Evolutionary conservation across 1,140 invertebrate genomes (phyloP).

Genomic region (Charaxes varanes): DNA sequence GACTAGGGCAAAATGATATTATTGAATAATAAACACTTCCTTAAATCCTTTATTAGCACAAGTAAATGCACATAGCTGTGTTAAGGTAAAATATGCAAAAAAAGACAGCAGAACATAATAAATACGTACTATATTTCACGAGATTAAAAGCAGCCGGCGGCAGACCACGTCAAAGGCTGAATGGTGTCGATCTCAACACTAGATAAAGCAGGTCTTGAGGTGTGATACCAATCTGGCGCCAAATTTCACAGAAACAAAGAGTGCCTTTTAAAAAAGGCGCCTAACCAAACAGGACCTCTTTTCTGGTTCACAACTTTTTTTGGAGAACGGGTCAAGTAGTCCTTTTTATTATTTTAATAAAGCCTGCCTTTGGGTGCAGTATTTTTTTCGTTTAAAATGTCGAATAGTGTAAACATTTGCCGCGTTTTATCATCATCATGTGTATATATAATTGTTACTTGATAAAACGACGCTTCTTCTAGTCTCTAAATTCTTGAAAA

Average conservation of each 20-base stretch:
- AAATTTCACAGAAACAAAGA: conserved; percentile 63
- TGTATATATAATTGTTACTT: no score
- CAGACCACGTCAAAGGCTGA: conserved; percentile 31
- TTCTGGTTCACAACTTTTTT: conserved; percentile 15
- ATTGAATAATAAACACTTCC: no score
- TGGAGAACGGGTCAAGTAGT: conserved; percentile 16
- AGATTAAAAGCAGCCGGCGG: conserved; percentile 36
- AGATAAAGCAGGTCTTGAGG: conserved; percentile 36
- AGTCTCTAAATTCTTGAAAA: no score
- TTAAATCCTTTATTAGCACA: no score
- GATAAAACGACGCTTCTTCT: no score
- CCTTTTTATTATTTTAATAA: conserved; percentile 13
- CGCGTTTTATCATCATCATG: no score
- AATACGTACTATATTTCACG: no score
- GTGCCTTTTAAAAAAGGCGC: conserved; percentile 31
- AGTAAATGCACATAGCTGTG: no score
- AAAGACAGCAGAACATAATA: no score
- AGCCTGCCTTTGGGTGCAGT: not conserved
- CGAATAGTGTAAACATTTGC: no score
- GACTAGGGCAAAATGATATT: no score
- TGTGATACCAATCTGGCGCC: conserved; percentile 49
- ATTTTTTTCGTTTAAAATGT: not conserved
- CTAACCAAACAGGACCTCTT: conserved; percentile 32
- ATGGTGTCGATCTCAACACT: conserved; percentile 50
- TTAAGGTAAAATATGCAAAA: no score